phyloP scores from a whole-genome alignment of 1,140 invertebrate species.

The Catajapyx aquilonaris region DNA sequence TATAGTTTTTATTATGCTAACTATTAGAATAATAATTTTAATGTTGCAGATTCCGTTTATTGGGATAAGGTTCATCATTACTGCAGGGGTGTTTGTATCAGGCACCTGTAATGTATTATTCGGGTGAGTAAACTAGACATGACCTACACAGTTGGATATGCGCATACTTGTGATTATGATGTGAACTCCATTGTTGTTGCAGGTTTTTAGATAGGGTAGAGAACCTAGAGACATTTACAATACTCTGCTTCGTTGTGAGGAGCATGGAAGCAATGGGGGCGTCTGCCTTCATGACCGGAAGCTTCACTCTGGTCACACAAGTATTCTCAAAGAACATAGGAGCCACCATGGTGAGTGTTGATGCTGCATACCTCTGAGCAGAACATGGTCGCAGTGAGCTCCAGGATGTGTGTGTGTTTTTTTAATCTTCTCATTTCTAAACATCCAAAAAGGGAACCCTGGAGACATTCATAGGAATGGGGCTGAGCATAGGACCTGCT shows the following conservation, averaged over 20 bases:
- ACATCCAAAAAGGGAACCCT: slow-evolving; percentile 43
- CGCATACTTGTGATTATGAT: too few species aligned
- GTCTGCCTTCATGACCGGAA: slow-evolving; percentile 45
- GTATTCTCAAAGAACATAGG: slow-evolving; percentile 50
- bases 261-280: slow-evolving; percentile 48
- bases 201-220: slow-evolving; percentile 35
- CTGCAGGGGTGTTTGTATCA: slow-evolving; percentile 34
- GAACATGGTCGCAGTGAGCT: too few species aligned
- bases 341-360: slow-evolving; percentile 43
- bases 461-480: slow-evolving; percentile 54
- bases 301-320: slow-evolving; percentile 51
- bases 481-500: slow-evolving; percentile 52
- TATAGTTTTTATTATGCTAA: too few species aligned
- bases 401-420: too few species aligned
- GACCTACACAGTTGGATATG: too few species aligned
- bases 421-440: too few species aligned
- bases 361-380: too few species aligned
- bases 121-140: slow-evolving; percentile 21
- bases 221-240: slow-evolving; percentile 34
- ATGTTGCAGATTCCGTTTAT: slow-evolving; percentile 30
- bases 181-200: too few species aligned
- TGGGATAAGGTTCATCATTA: slow-evolving; percentile 41
- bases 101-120: slow-evolving; percentile 38
- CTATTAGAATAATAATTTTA: too few species aligned
- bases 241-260: slow-evolving; percentile 44